Evolutionary conservation across 1,140 invertebrate species (phyloP).

Genomic region (Drosophila bocki): DNA sequence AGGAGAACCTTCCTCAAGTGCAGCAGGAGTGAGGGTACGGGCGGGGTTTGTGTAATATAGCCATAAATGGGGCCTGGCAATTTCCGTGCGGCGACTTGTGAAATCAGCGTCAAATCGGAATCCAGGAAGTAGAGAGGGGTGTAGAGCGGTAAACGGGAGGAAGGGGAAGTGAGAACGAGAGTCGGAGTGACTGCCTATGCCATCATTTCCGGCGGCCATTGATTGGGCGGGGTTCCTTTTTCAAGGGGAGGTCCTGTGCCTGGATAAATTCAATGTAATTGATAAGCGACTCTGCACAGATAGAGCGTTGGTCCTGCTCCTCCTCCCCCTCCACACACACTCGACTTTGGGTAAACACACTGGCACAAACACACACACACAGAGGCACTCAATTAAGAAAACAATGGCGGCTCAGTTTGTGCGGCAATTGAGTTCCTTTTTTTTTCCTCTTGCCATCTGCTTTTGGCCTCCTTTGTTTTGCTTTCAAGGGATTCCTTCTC

Average conservation of each 20-base stretch:
- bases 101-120: constrained; percentile 47
- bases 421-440: constrained; percentile 54
- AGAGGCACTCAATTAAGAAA: constrained; percentile 64
- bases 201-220: constrained; percentile 59
- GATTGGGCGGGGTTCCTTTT: constrained; percentile 25
- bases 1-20: constrained; percentile 27
- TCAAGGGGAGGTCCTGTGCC: not conserved
- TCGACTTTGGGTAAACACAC: constrained; percentile 38
- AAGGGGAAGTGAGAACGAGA: constrained; percentile 16
- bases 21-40: constrained; percentile 4
- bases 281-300: constrained; percentile 45
- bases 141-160: too few species aligned
- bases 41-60: constrained; percentile 15
- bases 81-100: constrained; percentile 56
- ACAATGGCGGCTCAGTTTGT: constrained; percentile 56
- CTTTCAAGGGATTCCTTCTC: constrained; percentile 16
- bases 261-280: constrained; percentile 53
- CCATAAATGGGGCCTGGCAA: constrained; percentile 54
- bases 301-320: not conserved
- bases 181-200: constrained; percentile 44
- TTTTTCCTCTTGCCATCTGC: constrained; percentile 30
- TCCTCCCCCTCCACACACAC: not conserved
- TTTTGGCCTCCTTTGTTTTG: constrained; percentile 37
- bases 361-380: constrained; percentile 4
- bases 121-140: not conserved